Evolutionary conservation across 2,113 vertebrate species (phyloP), one percentile per base, ranked within the genome.

Genomic region (Pelobates fuscus): DNA sequence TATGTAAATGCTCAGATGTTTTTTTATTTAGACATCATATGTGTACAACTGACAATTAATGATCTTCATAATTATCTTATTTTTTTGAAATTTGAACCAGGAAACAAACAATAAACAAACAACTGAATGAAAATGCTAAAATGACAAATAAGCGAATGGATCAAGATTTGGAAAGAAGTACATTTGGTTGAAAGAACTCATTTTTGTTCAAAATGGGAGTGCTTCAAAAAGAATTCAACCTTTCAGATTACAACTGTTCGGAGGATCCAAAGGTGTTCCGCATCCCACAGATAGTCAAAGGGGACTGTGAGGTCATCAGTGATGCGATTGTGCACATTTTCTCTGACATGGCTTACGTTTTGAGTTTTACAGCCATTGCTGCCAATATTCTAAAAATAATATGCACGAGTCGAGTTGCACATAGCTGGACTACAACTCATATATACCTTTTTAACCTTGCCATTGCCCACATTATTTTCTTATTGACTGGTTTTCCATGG

Each of bases 391-490:
- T 62, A 49, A 71, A 71, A 49, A 71, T 71, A 37, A 43, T 30
- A n/a, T 44, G 26, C 41, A 49, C 24, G 7, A 6, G 8, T 2
- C 21, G 58, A 29, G 12, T 20, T 7, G 18, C 6, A 15, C 58
- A 20, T 20, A 62, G 43, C 8, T 71, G 70, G 70, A 62, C 70
- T n/a, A 71, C 58, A 7, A 62, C 58, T 30, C 70, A 71, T 20
- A 46, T 71, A 26, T 71, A 71, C 41, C 58, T 71, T 0, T 3
- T 71, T 11, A 71, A 71, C 44, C 25, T 71, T 29, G 70, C 70
- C 3, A 30, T 71, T 18, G 41, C 70, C 26, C 70, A 71, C 15
- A 43, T 71, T 44, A 29, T 71, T 23, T 71, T 71, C 26, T 24
- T 71, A 15, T 7, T 71, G n/a, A 27, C 58, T 4, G 49, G 58